Evolutionary conservation across 92 coral and sea anemone species (phyloP).

Genomic region (Heteractis magnifica): DNA sequence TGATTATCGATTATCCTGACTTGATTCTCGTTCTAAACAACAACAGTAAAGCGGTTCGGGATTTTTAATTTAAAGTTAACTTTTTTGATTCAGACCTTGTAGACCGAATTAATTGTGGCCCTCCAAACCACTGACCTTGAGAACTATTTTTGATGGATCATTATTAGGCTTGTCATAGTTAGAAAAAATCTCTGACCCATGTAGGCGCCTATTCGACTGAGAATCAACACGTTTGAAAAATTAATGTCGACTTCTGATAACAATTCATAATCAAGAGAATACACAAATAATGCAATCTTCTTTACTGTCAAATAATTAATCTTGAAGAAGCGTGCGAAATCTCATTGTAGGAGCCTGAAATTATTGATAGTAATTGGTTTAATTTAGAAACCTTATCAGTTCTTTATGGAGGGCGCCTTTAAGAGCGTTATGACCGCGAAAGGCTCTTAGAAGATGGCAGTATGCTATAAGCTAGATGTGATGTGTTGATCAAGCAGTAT

Average conservation of each 20-base stretch:
- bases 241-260: constrained; percentile 8
- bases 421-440: not conserved
- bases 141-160: not conserved
- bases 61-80: too few species aligned
- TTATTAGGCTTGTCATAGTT: not conserved
- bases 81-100: too few species aligned
- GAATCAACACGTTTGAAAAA: not conserved
- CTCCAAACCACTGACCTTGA: not conserved
- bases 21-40: too few species aligned
- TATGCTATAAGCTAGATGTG: not conserved
- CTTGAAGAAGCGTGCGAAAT: not conserved
- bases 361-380: too few species aligned
- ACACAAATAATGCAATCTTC: not conserved
- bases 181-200: not conserved
- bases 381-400: not conserved
- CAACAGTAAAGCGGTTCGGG: too few species aligned
- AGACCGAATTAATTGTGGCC: not conserved
- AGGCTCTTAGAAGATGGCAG: not conserved
- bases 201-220: constrained; percentile 1
- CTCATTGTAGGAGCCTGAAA: too few species aligned
- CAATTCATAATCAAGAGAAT: not conserved
- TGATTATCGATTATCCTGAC: too few species aligned
- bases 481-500: not conserved
- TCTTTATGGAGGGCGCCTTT: not conserved
- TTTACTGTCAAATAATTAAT: not conserved